A percentile compares a stretch with the other conserved stretches of the same genome.
Evolutionary conservation across 2,797 vertebrate genomes (phyloP).

Genomic region (Chiloscyllium punctatum): DNA sequence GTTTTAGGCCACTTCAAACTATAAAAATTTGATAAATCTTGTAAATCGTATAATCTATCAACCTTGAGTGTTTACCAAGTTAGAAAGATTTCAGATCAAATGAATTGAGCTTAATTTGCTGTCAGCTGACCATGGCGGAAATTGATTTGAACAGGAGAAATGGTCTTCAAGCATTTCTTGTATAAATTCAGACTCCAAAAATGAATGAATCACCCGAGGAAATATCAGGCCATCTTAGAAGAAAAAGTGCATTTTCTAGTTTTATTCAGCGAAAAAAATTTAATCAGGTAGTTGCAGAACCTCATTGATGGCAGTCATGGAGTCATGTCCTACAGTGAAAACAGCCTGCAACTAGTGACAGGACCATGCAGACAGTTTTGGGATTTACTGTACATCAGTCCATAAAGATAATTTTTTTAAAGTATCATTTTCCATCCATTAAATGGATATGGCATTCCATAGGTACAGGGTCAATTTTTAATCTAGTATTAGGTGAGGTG

Average conservation of each 20-base stretch:
- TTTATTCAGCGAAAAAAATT: background rate
- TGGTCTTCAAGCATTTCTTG: slow-evolving; percentile 8
- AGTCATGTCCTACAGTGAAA: background rate
- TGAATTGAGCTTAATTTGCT: background rate
- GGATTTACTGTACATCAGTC: background rate
- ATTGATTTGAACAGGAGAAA: background rate
- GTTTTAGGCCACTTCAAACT: background rate
- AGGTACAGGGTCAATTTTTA: background rate
- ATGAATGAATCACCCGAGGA: background rate
- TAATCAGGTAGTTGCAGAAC: background rate
- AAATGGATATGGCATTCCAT: background rate
- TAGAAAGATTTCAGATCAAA: background rate
- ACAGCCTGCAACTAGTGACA: background rate
- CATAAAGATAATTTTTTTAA: too few relatives aligned
- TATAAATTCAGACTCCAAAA: background rate
- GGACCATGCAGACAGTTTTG: background rate
- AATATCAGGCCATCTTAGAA: background rate
- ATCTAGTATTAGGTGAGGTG: background rate
- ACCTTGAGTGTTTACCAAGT: background rate
- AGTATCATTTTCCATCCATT: background rate
- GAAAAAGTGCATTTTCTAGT: background rate
- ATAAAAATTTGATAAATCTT: slow-evolving; percentile 22
- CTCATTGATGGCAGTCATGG: background rate
- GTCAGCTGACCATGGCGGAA: background rate
- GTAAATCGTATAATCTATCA: slow-evolving; percentile 1